Conservation (phyloP, 2,113 vertebrate genomes). For the Stictonetta naevosa region DNA sequence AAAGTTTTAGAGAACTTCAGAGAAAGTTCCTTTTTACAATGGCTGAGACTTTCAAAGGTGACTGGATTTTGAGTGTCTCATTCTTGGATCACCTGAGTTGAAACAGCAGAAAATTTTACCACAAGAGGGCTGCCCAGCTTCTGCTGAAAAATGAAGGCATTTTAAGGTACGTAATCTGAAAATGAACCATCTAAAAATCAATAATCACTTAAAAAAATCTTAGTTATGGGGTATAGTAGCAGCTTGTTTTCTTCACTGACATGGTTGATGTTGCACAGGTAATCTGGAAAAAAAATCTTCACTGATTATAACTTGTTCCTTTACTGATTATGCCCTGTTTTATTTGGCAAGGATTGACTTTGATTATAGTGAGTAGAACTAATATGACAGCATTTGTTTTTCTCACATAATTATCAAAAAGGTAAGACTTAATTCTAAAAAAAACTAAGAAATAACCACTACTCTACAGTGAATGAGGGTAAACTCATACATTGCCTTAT, state of each 20-base stretch:
- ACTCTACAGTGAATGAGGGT: not conserved
- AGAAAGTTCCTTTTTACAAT: not conserved
- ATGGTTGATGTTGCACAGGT: not conserved
- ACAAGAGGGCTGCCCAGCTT: not conserved
- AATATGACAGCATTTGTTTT: not conserved
- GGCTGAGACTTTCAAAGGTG: not conserved
- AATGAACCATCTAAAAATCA: not conserved
- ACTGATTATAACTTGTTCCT: not conserved
- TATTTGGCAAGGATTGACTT: not conserved
- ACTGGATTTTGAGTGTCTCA: not conserved
- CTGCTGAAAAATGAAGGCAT: not conserved
- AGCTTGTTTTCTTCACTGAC: not conserved
- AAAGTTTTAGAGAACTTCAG: not conserved
- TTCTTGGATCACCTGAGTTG: not conserved
- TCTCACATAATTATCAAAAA: not conserved
- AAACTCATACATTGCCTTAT: rapidly evolving
- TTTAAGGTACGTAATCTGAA: not conserved
- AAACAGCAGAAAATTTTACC: not conserved
- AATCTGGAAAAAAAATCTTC: not conserved
- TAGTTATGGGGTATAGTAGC: not conserved
- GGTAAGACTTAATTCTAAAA: not conserved
- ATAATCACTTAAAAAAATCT: not conserved
- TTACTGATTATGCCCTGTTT: not conserved
- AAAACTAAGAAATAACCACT: not conserved
- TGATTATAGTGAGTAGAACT: not conserved